Percentiles rank a stretch among this genome's conserved stretches.
These are phyloP conservation scores for Coregonus sp. DNA, from an alignment of 2,797 vertebrate species.

Conservation along the genomic window DNA sequence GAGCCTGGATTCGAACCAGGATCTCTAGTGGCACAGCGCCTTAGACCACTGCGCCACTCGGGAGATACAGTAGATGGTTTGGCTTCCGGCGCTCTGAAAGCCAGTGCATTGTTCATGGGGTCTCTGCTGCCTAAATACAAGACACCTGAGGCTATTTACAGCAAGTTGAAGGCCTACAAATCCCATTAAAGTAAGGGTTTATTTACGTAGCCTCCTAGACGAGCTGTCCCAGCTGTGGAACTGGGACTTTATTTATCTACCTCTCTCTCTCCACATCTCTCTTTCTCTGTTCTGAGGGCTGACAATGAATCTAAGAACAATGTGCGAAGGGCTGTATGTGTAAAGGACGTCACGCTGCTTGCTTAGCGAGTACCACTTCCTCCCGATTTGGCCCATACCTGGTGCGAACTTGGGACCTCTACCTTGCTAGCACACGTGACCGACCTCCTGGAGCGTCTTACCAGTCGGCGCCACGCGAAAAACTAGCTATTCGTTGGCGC, in stretches of 20 bases:
- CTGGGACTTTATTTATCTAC: not conserved
- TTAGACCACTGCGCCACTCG: too few relatives aligned
- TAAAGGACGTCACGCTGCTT: too few relatives aligned
- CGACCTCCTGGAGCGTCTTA: too few relatives aligned
- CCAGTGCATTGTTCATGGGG: not conserved
- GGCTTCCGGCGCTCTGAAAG: not conserved
- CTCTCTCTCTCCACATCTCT: not conserved
- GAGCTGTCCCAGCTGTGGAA: slow-evolving; percentile 4
- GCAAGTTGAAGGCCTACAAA: slow-evolving; percentile 32
- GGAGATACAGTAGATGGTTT: not conserved
- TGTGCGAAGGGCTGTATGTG: not conserved
- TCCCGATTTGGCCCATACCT: too few relatives aligned
- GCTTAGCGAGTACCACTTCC: too few relatives aligned
- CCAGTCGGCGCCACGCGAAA: too few relatives aligned
- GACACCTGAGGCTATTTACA: slow-evolving; percentile 34
- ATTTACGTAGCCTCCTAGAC: slow-evolving; percentile 32
- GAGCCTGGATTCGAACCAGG: too few relatives aligned
- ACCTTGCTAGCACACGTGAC: too few relatives aligned
- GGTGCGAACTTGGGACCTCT: too few relatives aligned
- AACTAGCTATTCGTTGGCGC: too few relatives aligned
- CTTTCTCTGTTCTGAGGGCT: slow-evolving; percentile 2
- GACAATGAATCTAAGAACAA: slow-evolving; percentile 5
- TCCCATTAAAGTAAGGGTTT: slow-evolving; percentile 38
- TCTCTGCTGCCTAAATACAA: slow-evolving; percentile 24
- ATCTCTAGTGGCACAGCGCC: too few relatives aligned